phyloP scores from a whole-genome alignment of 2,797 vertebrate genomes.

The Forpus xanthops region DNA sequence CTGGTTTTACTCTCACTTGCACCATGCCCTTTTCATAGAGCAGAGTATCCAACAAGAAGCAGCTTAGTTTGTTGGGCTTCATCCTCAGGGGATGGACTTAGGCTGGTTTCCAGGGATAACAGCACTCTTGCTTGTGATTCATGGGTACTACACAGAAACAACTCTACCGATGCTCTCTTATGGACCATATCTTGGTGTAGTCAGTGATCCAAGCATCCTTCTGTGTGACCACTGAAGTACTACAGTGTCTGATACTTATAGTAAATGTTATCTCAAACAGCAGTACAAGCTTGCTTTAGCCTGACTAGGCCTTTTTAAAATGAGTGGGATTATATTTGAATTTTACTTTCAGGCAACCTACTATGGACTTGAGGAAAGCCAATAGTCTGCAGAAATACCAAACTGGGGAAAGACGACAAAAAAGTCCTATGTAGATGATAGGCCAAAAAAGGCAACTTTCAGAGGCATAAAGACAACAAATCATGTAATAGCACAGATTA shows the following conservation, averaged over 20 bases:
- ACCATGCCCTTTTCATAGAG: background rate
- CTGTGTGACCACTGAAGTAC: background rate
- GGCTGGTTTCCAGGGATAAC: background rate
- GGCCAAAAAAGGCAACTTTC: background rate
- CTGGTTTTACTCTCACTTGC: background rate
- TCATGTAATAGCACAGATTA: background rate
- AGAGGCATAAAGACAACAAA: background rate
- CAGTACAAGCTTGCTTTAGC: background rate
- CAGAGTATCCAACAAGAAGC: background rate
- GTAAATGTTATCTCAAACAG: background rate
- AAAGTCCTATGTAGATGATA: accelerated
- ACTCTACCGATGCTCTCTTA: background rate
- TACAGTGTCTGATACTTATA: background rate
- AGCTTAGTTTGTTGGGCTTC: background rate
- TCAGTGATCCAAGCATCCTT: background rate
- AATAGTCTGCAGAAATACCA: background rate
- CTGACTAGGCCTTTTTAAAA: background rate
- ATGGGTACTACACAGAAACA: background rate
- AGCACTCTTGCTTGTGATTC: background rate
- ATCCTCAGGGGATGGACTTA: background rate
- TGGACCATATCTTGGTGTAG: background rate
- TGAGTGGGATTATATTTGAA: background rate
- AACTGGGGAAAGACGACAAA: background rate
- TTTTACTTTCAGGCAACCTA: background rate
- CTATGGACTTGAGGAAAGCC: background rate